Percentiles rank a stretch among this genome's conserved stretches.
Conservation (phyloP, 2,888 invertebrate species). For the Lathronympha strigana region DNA sequence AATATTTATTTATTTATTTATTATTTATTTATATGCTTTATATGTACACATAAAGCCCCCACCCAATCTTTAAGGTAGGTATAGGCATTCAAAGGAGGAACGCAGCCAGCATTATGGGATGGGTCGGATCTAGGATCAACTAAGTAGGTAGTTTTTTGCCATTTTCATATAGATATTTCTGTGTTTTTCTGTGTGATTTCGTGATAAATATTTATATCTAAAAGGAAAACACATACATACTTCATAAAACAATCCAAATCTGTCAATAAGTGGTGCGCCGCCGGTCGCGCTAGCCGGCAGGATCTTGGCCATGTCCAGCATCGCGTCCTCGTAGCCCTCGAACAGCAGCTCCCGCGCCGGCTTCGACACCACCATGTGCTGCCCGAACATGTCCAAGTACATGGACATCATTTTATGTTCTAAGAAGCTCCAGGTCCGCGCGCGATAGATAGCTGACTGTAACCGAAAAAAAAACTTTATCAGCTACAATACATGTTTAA, state of each 20-base stretch:
- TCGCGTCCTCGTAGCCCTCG: slow-evolving; percentile 90
- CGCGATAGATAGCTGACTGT: slow-evolving; percentile 85
- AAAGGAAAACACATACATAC: slow-evolving; percentile 50
- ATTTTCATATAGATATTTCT: no score
- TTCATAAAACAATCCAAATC: slow-evolving; percentile 94
- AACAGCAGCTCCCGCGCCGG: slow-evolving; percentile 89
- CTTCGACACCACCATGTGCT: slow-evolving; percentile 85
- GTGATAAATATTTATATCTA: background rate
- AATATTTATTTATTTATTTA: no score
- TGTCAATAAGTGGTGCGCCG: slow-evolving; percentile 87
- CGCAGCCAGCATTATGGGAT: no score
- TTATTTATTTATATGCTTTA: no score
- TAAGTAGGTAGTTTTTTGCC: no score
- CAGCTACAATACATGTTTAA: no score
- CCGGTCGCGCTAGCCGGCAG: slow-evolving; percentile 83
- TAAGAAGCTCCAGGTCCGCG: slow-evolving; percentile 84
- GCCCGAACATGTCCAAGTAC: slow-evolving; percentile 82
- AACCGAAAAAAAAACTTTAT: slow-evolving; percentile 47
- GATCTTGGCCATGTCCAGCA: slow-evolving; percentile 87
- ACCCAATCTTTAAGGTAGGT: no score
- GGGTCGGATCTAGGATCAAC: no score
- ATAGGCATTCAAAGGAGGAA: no score
- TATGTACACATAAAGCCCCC: no score
- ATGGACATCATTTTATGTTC: slow-evolving; percentile 85
- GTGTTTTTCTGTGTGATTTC: no score